A percentile compares a stretch with the other conserved stretches of the same genome.
Conservation (phyloP, 2,888 invertebrate species). For the Congeria kusceri region DNA sequence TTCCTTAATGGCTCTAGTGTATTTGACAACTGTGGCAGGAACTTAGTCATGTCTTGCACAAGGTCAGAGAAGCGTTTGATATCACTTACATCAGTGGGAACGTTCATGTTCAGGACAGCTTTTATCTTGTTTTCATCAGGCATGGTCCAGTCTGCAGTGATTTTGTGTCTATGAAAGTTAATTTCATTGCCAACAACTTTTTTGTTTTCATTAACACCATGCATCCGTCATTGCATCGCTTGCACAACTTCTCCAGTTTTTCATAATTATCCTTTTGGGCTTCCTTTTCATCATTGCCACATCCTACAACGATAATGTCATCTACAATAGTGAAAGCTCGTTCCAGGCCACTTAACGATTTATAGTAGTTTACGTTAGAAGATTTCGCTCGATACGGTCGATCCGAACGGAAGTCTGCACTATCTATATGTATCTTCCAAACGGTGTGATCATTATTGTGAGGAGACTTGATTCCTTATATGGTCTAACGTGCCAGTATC, state of each 20-base stretch:
- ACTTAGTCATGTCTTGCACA: slow-evolving; percentile 59
- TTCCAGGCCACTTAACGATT: slow-evolving; percentile 42
- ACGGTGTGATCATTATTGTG: slow-evolving; percentile 69
- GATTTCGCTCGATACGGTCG: slow-evolving; percentile 57
- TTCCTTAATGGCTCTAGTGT: slow-evolving; percentile 35
- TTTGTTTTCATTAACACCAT: slow-evolving; percentile 44
- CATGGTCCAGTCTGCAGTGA: slow-evolving; percentile 54
- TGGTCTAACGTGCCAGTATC: slow-evolving; percentile 58
- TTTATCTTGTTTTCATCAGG: slow-evolving; percentile 49
- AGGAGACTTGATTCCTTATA: slow-evolving; percentile 56
- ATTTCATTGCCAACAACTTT: slow-evolving; percentile 21
- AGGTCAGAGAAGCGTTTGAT: slow-evolving; percentile 64
- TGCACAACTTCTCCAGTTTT: slow-evolving; percentile 11
- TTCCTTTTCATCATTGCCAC: slow-evolving; percentile 34
- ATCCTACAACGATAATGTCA: slow-evolving; percentile 53
- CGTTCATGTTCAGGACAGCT: slow-evolving; percentile 50
- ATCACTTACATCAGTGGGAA: slow-evolving; percentile 52
- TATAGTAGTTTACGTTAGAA: slow-evolving; percentile 53
- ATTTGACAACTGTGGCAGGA: slow-evolving; percentile 36
- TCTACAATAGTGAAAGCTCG: slow-evolving; percentile 45
- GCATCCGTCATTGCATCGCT: slow-evolving; percentile 40
- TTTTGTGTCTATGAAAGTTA: slow-evolving; percentile 53
- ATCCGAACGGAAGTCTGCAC: slow-evolving; percentile 36
- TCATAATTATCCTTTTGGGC: slow-evolving; percentile 14
- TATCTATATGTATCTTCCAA: slow-evolving; percentile 65